Evolutionary conservation across 2,888 invertebrate genomes (phyloP), one percentile per base, ranked within the genome.

Genomic region (Pristionchus entomophagus): DNA sequence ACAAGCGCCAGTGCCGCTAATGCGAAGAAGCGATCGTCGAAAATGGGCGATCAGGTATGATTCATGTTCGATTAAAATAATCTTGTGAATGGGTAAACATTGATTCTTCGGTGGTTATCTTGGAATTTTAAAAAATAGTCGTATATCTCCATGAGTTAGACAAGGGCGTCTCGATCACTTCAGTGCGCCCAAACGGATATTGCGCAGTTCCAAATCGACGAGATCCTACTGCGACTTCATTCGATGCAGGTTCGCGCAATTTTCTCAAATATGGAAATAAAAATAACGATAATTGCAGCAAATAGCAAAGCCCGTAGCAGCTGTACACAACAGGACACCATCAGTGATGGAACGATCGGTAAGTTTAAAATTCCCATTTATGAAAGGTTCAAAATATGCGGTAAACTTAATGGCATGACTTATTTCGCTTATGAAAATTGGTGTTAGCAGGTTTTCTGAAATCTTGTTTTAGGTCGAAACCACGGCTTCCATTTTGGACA

Each of bases 151-250:
- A n/a, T n/a, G n/a, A n/a, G n/a, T n/a, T n/a, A n/a, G n/a, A n/a
- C n/a, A n/a, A n/a, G n/a, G n/a, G n/a, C n/a, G n/a, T n/a, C n/a
- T n/a, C n/a, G n/a, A n/a, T 45, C 45, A 49, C 51, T 59, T 10
- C 49, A 86, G 65, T 59, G 83, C 10, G 87, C 88, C 35, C 92
- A 92, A 87, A 92, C 92, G 29, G 92, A 92, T 84, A 87, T 91
- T 77, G 92, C 91, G 12, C 91, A 92, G 80, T 92, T 92, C 87
- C 90, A 92, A 86, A 89, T 92, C 35, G 91, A 91, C 81, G 91
- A 92, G 86, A 90, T 92, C 41, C 88, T 89, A 17, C 87, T 91
- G 6, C 86, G 88, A 77, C 84, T 92, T 45, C 91, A 88, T 38
- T 87, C 78, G 53, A 65, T 90, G 29, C 90, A 89, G 87, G 87